Conservation (phyloP, 2,888 invertebrate genomes). For the Neoscelio sp. region DNA sequence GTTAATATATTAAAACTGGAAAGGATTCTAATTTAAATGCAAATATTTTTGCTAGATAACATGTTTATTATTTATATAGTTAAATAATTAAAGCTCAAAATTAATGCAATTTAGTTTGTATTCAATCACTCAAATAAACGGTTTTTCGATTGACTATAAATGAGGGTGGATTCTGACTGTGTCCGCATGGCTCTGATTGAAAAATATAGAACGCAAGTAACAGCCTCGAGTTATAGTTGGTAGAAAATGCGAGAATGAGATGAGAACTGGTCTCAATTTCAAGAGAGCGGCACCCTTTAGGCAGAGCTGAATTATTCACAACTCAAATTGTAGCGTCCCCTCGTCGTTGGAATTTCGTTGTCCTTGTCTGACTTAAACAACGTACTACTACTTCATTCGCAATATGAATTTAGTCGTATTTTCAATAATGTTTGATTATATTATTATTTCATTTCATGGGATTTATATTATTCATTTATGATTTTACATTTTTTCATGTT, state of each 20-base stretch:
- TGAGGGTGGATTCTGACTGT: conserved; percentile 24
- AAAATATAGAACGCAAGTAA: conserved; percentile 79
- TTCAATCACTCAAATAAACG: conserved; percentile 43
- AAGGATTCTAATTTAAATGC: conserved; percentile 3
- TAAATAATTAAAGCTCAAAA: conserved; percentile 17
- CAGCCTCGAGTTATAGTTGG: conserved; percentile 75
- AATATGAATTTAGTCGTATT: conserved; percentile 44
- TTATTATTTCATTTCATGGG: conserved; percentile 9
- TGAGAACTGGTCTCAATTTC: conserved; percentile 76
- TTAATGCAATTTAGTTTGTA: conserved; percentile 27
- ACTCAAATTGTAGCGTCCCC: conserved; percentile 75
- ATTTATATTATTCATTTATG: conserved; percentile 20
- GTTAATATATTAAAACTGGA: too few species aligned
- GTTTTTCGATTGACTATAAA: conserved; percentile 42
- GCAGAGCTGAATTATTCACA: conserved; percentile 78
- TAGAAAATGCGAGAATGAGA: conserved; percentile 68
- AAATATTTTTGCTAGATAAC: conserved; percentile 17
- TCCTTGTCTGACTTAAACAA: conserved; percentile 50
- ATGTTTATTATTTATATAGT: background rate
- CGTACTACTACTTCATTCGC: conserved; percentile 9
- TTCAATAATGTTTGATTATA: conserved; percentile 27
- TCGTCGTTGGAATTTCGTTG: conserved; percentile 48
- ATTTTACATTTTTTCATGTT: background rate
- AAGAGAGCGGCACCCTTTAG: conserved; percentile 76
- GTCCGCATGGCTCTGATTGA: conserved; percentile 77